Evolutionary conservation across 2,113 vertebrate species (phyloP).

Genomic region (Candoia aspera): DNA sequence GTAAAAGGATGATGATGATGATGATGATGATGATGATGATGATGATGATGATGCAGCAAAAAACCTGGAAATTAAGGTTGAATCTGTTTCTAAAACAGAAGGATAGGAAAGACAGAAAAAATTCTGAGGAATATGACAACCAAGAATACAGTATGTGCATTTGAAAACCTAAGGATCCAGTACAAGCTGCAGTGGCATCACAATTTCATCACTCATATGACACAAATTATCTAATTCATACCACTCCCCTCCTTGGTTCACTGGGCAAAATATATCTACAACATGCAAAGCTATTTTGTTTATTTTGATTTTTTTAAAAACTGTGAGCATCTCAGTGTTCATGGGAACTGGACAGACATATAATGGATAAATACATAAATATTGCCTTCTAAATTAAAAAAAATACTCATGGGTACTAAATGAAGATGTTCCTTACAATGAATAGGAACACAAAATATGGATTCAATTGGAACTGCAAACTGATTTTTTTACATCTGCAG

Average conservation of each 20-base stretch:
- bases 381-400: background rate
- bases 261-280: background rate
- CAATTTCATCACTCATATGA: background rate
- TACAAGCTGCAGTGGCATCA: background rate
- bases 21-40: too few relatives aligned
- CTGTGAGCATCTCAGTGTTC: background rate
- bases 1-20: background rate
- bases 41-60: too few relatives aligned
- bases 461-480: background rate
- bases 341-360: background rate
- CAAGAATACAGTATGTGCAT: background rate
- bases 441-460: background rate
- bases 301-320: background rate
- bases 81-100: background rate
- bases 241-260: background rate
- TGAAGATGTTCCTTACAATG: background rate
- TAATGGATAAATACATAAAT: background rate
- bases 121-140: background rate
- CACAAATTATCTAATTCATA: background rate
- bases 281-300: background rate
- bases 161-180: background rate
- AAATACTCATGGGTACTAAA: background rate
- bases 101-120: background rate
- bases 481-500: background rate
- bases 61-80: background rate